Base-by-base conservation (phyloP, 2,888 invertebrate genomes). In the Hyposoter dolosus region DNA sequence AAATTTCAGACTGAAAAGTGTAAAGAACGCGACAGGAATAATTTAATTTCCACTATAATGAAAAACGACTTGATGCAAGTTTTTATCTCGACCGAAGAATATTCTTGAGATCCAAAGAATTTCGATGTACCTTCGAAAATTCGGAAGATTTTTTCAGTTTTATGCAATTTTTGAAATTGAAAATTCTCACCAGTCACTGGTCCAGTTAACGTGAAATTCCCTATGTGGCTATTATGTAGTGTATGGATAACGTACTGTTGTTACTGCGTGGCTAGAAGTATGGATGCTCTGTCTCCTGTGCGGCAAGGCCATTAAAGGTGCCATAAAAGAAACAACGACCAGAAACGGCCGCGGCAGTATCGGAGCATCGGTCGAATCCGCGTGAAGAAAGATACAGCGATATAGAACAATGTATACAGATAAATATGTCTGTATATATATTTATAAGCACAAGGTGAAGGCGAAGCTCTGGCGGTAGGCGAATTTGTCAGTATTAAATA, bases 401-500 rank as follows among this genome's bases (percentile, higher is more conserved):
- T 53, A 69, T 78, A 53, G 72, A 81, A 63, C 17, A 71, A 79
- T 66, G 45, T 82, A 71, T 50, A 65, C 17, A 72, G n/a, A 43
- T 40, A 40, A 32, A 69, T 19, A 28, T 69, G 17, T n/a, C 32
- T 45, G 60, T 69, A 23, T 68, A 23, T 75, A 63, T 43, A 45
- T 45, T 45, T 32, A 60, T 23, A 56, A 47, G 32, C 28, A 47
- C 47, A 19, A 10, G 65, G 74, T 47, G 5, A 32, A 69, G 63
- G 78, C 50, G 66, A 66, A 53, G 74, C 81, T 81, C 81, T 63
- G 53, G 72, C 82, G 79, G 82, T 85, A 88, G 89, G 90, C 89
- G 91, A 93, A 93, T 93, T 94, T 93, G 93, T 93, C 93, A 93
- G 93, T 93, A 93, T 94, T 94, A 93, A 93, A 94, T 93, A 93